Percentiles rank a stretch among this genome's conserved stretches.
Conservation (phyloP, 2,797 vertebrate species). For the Bradypodion pumilum region DNA sequence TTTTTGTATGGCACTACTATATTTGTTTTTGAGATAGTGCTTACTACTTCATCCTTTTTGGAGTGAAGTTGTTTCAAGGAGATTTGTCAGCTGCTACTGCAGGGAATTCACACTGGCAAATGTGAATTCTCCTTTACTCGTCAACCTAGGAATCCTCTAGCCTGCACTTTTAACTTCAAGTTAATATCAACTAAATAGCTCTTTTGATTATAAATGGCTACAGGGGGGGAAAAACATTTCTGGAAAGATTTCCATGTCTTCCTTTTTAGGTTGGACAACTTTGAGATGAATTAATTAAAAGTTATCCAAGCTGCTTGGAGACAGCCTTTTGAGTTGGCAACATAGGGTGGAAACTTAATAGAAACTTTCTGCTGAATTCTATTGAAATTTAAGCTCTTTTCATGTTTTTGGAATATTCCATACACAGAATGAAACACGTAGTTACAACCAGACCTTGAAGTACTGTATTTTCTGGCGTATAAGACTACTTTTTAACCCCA, state of each 20-base stretch:
- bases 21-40: not conserved
- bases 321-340: not conserved
- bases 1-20: not conserved
- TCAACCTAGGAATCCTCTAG: not conserved
- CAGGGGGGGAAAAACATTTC: not conserved
- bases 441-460: too few relatives aligned
- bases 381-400: not conserved
- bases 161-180: not conserved
- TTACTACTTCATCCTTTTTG: not conserved
- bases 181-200: not conserved
- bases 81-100: not conserved
- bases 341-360: not conserved
- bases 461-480: too few relatives aligned
- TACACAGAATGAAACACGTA: not conserved
- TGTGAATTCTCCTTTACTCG: not conserved
- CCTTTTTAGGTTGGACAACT: not conserved
- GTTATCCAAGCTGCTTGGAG: not conserved
- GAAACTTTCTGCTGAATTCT: not conserved
- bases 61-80: constrained; percentile 5
- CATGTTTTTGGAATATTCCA: not conserved
- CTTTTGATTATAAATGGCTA: not conserved
- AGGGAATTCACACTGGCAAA: not conserved
- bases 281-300: not conserved
- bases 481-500: too few relatives aligned
- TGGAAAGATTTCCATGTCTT: not conserved